phyloP scores from a whole-genome alignment of 2,113 vertebrate species.

The Theristicus caerulescens region DNA sequence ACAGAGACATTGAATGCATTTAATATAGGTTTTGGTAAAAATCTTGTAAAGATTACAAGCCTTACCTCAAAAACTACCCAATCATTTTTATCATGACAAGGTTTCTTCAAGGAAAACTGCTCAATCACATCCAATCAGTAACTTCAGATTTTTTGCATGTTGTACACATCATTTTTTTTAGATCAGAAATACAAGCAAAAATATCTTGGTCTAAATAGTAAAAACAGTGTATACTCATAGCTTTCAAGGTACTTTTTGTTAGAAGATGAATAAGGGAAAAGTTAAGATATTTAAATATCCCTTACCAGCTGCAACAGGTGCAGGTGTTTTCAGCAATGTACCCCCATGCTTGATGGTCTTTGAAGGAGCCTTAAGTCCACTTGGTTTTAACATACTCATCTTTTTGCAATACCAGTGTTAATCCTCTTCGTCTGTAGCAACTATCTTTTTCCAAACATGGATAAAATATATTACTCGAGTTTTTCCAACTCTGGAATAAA shows the following conservation, averaged over 20 bases:
- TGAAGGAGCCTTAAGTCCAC: conserved; percentile 92
- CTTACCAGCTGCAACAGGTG: conserved; percentile 76
- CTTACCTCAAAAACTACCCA: neutral
- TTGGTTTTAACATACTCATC: conserved; percentile 95
- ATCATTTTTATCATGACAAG: neutral
- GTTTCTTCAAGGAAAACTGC: neutral
- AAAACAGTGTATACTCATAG: neutral
- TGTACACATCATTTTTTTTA: neutral
- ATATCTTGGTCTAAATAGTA: neutral
- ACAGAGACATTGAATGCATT: neutral
- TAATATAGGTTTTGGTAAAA: neutral
- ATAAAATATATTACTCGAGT: conserved; percentile 49
- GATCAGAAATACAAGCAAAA: neutral
- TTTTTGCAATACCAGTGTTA: conserved; percentile 32
- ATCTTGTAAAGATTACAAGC: neutral
- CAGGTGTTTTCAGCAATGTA: conserved; percentile 77
- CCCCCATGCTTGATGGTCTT: conserved; percentile 85
- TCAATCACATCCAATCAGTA: neutral
- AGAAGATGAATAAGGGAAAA: neutral
- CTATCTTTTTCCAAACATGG: conserved; percentile 75
- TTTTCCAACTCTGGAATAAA: conserved; percentile 54
- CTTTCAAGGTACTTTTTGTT: neutral
- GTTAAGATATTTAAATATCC: neutral
- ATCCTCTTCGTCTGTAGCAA: neutral
- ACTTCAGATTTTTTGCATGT: neutral